phyloP scores from a whole-genome alignment of 1,140 invertebrate species.

The Tetranychus urticae region DNA sequence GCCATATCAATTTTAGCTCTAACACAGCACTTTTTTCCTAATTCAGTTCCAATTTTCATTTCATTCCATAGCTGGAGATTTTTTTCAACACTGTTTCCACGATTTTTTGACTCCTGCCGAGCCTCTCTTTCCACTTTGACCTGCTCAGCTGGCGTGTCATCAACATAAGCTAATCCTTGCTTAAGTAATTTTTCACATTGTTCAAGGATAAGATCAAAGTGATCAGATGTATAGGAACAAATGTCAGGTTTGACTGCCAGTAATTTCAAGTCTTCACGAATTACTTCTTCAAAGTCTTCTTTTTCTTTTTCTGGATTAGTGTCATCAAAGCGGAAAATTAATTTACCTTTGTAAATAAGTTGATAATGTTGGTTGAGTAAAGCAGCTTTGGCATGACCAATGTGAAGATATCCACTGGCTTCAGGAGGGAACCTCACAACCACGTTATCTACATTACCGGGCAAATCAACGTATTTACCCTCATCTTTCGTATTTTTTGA shows the following conservation, averaged over 20 bases:
- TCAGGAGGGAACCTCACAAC: slow-evolving; percentile 92
- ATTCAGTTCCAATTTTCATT: slow-evolving; percentile 63
- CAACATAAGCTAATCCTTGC: slow-evolving; percentile 75
- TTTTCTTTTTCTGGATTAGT: slow-evolving; percentile 99
- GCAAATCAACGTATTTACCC: slow-evolving; percentile 59
- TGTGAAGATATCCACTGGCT: slow-evolving; percentile 88
- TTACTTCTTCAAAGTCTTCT: slow-evolving; percentile 87
- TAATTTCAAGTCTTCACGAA: slow-evolving; percentile 76
- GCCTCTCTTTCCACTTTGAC: slow-evolving; percentile 91
- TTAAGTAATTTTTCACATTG: slow-evolving; percentile 71
- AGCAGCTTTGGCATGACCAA: slow-evolving; percentile 97
- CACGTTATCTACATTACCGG: slow-evolving; percentile 83
- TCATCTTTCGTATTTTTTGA: slow-evolving; percentile 19
- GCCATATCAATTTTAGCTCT: slow-evolving; percentile 94
- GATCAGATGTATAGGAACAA: slow-evolving; percentile 87
- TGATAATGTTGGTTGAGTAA: slow-evolving; percentile 95
- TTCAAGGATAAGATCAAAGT: slow-evolving; percentile 73
- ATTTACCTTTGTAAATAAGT: slow-evolving; percentile 65
- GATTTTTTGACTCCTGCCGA: slow-evolving; percentile 56
- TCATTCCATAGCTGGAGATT: slow-evolving; percentile 81
- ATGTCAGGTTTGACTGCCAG: slow-evolving; percentile 73
- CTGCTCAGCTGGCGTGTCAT: slow-evolving; percentile 73
- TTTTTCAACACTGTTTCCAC: slow-evolving; percentile 53
- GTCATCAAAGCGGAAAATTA: slow-evolving; percentile 98
- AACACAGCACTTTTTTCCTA: slow-evolving; percentile 67